These are phyloP conservation scores for Bagarius yarrelli DNA, from an alignment of 2,113 vertebrate species.

Conservation along the genomic window DNA sequence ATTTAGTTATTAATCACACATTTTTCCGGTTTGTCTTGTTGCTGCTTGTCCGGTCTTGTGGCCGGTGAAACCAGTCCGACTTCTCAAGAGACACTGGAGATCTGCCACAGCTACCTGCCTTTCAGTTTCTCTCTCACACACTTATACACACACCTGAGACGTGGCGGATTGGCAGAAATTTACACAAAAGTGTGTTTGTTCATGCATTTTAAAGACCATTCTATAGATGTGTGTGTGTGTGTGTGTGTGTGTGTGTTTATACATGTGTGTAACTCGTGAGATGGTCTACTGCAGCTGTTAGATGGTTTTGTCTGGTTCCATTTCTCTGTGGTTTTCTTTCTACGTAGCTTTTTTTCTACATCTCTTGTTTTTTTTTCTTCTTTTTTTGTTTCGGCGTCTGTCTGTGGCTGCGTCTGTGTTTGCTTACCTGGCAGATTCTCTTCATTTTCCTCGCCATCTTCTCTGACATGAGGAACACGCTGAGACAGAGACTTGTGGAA, in stretches of 20 bases:
- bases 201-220: neutral
- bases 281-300: conserved; percentile 58
- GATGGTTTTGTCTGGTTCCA: conserved; percentile 41
- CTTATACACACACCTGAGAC: conserved; percentile 32
- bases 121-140: conserved; percentile 29
- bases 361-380: conserved; percentile 9
- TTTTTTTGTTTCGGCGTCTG: conserved; percentile 4
- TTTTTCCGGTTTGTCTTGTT: conserved; percentile 50
- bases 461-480: neutral
- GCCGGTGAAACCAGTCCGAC: conserved; percentile 70
- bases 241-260: conserved; percentile 29
- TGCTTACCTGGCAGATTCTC: conserved; percentile 36
- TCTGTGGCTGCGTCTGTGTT: neutral
- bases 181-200: conserved; percentile 5
- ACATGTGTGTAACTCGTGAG: conserved; percentile 28
- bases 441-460: conserved; percentile 37
- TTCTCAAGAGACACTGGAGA: conserved; percentile 25
- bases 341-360: neutral
- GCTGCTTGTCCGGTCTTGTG: conserved; percentile 52
- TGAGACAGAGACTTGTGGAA: neutral
- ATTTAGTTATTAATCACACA: neutral
- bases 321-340: neutral
- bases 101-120: conserved; percentile 59
- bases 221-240: conserved; percentile 3
- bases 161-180: conserved; percentile 59